Evolutionary conservation across 2,113 vertebrate species (phyloP).

Genomic region (Sinocyclocheilus grahami): DNA sequence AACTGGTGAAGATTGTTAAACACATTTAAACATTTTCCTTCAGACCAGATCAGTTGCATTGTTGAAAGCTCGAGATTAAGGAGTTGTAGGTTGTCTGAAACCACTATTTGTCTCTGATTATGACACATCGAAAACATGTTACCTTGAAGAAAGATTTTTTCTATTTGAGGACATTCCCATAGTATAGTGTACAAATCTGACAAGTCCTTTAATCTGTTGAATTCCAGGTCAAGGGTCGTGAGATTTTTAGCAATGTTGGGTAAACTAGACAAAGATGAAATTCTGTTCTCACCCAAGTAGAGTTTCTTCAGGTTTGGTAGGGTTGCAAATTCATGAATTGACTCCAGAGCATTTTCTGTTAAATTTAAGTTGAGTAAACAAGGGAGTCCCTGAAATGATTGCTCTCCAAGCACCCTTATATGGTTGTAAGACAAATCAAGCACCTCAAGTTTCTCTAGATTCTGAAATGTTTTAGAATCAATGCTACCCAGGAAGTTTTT

Average conservation of each 20-base stretch:
- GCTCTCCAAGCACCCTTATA: conserved; percentile 73
- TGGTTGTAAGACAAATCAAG: conserved; percentile 87
- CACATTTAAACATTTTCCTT: conserved; percentile 78
- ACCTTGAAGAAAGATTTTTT: conserved; percentile 70
- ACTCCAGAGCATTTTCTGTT: conserved; percentile 81
- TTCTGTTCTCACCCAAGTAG: conserved; percentile 77
- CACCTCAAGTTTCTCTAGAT: conserved; percentile 64
- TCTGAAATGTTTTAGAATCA: conserved; percentile 72
- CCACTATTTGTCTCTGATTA: accelerated
- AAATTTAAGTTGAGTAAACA: conserved; percentile 74
- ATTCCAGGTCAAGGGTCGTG: conserved; percentile 68
- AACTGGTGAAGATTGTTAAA: conserved; percentile 79
- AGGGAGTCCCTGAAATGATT: conserved; percentile 74
- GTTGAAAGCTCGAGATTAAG: conserved; percentile 83
- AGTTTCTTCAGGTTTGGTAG: conserved; percentile 66
- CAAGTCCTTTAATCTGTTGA: conserved; percentile 78
- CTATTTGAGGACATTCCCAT: conserved; percentile 62
- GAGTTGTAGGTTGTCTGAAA: conserved; percentile 68
- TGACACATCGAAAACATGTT: conserved; percentile 80
- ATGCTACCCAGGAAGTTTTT: conserved; percentile 85
- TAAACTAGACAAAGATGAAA: conserved; percentile 59
- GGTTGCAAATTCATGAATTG: conserved; percentile 62
- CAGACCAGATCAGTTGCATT: conserved; percentile 80
- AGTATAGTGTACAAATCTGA: conserved; percentile 73
- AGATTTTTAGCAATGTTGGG: conserved; percentile 24